Percentiles rank a stretch among this genome's conserved stretches.
phyloP scores from a whole-genome alignment of 2,113 vertebrate genomes.

The Heterotilapia buettikoferi region DNA sequence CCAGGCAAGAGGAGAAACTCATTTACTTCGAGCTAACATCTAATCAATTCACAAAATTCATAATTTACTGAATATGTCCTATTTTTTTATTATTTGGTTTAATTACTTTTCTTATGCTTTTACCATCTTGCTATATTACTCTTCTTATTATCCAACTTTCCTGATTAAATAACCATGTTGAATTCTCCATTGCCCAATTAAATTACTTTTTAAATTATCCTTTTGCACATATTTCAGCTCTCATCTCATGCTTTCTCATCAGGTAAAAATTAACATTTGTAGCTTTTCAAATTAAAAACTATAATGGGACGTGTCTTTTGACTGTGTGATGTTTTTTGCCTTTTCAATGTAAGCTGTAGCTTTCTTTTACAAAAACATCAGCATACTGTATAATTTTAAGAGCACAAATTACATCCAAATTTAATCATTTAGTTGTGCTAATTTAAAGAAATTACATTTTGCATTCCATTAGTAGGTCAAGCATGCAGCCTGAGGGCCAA shows the following conservation, averaged over 20 bases:
- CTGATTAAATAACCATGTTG: neutral
- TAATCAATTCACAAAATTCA: neutral
- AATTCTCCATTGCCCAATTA: neutral
- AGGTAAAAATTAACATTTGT: neutral
- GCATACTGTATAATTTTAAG: neutral
- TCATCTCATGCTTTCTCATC: neutral
- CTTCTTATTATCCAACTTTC: neutral
- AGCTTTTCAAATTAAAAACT: neutral
- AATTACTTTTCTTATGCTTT: neutral
- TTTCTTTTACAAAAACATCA: neutral
- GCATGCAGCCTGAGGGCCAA: neutral
- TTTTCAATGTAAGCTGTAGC: neutral
- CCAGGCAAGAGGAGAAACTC: neutral
- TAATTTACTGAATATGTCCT: neutral
- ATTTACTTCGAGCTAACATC: neutral
- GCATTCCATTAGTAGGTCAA: neutral
- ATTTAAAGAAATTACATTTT: neutral
- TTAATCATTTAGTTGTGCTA: neutral
- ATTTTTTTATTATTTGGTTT: neutral
- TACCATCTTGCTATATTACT: neutral
- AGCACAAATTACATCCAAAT: neutral
- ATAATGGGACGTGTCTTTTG: neutral
- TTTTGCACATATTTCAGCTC: neutral
- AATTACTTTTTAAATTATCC: neutral
- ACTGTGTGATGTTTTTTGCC: neutral